A percentile compares a stretch with the other conserved stretches of the same genome.
These are phyloP conservation scores for Caradrina clavipalpis DNA, from an alignment of 2,888 invertebrate genomes.

Conservation along the genomic window DNA sequence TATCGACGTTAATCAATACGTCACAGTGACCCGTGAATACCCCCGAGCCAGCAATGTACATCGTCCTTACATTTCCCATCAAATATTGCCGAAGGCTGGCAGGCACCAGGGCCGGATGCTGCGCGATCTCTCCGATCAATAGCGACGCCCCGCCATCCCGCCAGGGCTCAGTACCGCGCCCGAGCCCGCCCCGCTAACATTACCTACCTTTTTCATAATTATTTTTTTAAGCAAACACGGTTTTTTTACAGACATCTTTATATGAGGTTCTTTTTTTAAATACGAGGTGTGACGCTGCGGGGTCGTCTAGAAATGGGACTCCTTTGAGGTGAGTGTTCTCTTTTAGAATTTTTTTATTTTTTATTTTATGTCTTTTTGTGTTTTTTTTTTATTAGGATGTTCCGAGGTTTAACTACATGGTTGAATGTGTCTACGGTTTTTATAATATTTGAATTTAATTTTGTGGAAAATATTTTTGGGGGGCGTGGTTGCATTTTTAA, in stretches of 20 bases:
- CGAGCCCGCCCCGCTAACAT: slow-evolving; percentile 61
- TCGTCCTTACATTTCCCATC: slow-evolving; percentile 30
- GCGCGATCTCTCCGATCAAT: slow-evolving; percentile 84
- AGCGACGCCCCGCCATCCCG: slow-evolving; percentile 68
- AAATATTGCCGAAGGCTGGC: slow-evolving; percentile 51
- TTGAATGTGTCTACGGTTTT: not conserved
- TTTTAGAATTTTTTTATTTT: slow-evolving; percentile 27
- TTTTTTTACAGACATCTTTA: slow-evolving; percentile 47
- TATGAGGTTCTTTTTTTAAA: slow-evolving; percentile 51
- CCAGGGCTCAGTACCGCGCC: slow-evolving; percentile 77
- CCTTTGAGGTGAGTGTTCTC: slow-evolving; percentile 75
- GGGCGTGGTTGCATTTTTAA: slow-evolving; percentile 34
- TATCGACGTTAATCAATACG: not conserved
- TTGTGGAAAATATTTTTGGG: not conserved
- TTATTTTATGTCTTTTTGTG: not conserved
- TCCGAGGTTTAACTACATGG: not conserved
- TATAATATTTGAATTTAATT: not conserved
- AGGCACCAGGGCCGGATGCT: slow-evolving; percentile 77
- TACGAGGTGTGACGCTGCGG: slow-evolving; percentile 67
- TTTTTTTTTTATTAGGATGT: not conserved
- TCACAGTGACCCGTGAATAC: not conserved
- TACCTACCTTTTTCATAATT: slow-evolving; percentile 50
- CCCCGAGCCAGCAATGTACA: slow-evolving; percentile 68
- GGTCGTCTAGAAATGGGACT: slow-evolving; percentile 79
- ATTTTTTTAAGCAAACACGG: slow-evolving; percentile 56